phyloP scores from a whole-genome alignment of 2,888 invertebrate genomes.

The Mesochorus sp. region DNA sequence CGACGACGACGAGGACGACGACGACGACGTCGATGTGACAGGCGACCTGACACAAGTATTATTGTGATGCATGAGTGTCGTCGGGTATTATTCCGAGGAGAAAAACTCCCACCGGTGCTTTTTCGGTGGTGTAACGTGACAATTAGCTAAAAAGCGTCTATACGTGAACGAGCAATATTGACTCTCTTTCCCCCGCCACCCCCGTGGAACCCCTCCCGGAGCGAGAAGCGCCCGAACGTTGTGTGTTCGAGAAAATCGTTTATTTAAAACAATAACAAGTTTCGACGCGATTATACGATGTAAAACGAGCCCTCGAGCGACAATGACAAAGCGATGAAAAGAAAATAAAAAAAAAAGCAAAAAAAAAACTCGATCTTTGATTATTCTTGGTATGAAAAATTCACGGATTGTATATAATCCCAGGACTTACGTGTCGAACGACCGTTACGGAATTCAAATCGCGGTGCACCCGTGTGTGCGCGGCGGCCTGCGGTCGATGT shows the following conservation, averaged over 20 bases:
- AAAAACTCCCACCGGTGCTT: not conserved
- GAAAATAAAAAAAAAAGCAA: too few species aligned
- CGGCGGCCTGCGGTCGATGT: too few species aligned
- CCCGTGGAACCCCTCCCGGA: not conserved
- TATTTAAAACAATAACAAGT: too few species aligned
- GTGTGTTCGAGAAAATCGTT: too few species aligned
- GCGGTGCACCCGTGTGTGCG: constrained; percentile 64
- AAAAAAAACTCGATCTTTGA: not conserved
- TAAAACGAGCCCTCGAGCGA: too few species aligned
- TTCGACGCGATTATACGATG: not conserved
- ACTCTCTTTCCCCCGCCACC: constrained; percentile 22
- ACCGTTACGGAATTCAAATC: constrained; percentile 67
- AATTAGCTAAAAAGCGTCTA: constrained; percentile 47
- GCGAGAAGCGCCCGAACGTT: constrained; percentile 33
- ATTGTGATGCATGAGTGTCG: constrained; percentile 40
- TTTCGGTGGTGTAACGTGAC: constrained; percentile 28
- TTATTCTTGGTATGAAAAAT: not conserved
- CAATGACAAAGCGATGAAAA: too few species aligned
- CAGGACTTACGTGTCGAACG: constrained; percentile 58
- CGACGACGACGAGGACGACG: too few species aligned
- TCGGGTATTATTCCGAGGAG: not conserved
- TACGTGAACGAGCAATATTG: constrained; percentile 54
- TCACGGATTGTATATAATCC: constrained; percentile 23
- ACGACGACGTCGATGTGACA: too few species aligned
- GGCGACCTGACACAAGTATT: constrained; percentile 55